These are phyloP conservation scores for Maconellicoccus hirsutus DNA, from an alignment of 1,140 invertebrate genomes.

Conservation along the genomic window DNA sequence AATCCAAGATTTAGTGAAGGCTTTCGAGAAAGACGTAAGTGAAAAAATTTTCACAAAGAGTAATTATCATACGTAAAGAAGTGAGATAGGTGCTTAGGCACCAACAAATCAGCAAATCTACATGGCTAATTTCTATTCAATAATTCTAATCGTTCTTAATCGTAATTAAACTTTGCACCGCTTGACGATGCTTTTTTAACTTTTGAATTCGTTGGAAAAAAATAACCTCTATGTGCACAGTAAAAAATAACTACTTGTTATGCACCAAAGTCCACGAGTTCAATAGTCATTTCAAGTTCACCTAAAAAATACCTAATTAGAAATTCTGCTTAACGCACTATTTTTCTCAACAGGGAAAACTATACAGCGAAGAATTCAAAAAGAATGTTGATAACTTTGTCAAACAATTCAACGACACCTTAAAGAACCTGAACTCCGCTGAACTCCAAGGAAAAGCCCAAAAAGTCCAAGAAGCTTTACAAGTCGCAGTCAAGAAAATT, in stretches of 20 bases:
- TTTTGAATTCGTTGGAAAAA: background rate
- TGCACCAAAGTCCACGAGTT: background rate
- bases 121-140: too few relatives aligned
- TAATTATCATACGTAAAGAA: too few relatives aligned
- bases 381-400: background rate
- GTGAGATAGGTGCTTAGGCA: too few relatives aligned
- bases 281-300: too few relatives aligned
- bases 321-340: background rate
- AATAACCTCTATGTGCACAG: background rate
- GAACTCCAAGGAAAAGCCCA: background rate
- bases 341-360: background rate
- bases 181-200: background rate
- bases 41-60: background rate
- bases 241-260: too few relatives aligned
- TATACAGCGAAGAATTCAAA: background rate
- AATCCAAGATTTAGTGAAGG: background rate
- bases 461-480: background rate
- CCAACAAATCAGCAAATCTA: too few relatives aligned
- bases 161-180: background rate
- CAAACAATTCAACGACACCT: background rate
- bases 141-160: background rate
- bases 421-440: background rate
- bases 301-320: background rate
- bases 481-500: background rate
- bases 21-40: background rate